Evolutionary conservation across 2,797 vertebrate genomes (phyloP), one percentile per base, ranked within the genome.

Genomic region (Cygnus olor): DNA sequence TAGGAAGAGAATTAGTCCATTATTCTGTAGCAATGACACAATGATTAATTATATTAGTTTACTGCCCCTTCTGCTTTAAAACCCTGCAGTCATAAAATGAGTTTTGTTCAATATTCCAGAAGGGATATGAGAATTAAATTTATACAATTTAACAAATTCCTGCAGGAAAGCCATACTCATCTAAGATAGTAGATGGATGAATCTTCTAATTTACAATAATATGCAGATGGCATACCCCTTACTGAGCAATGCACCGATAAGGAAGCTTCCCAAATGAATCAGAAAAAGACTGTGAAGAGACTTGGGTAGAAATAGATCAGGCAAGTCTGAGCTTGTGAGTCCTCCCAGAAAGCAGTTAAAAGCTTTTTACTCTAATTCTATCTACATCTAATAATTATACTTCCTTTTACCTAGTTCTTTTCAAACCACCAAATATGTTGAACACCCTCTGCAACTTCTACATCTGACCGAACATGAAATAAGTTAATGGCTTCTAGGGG

Each of bases 41-140:
- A 94, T 97, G 95, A 97, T 96, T 97, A 96, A 96, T 96, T 96
- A 95, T 94, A 96, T 96, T 97, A 93, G 86, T 92, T 95, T 93
- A 88, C 72, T 96, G 85, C 71, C 91, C 91, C 90, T 94, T 95
- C 94, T 77, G 90, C 91, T 97, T 95, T 94, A 96, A 97, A 94
- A 92, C 73, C 63, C 95, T 94, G 85, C 78, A 95, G 89, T 96
- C 96, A 95, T 82, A 89, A 96, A 95, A 97, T 86, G 88, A 95
- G 72, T 96, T 96, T 84, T 92, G 91, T 86, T 85, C 84, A 90
- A 93, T 94, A 97, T 93, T 97, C 93, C 92, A 90, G 88, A 79
- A 96, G 89, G 83, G 81, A 94, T 82, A 94, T 84, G 72, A 90
- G 91, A 95, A 97, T 96, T 95, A 95, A 87, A 96, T 97, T 95